Evolutionary conservation across 2,113 vertebrate genomes (phyloP), one percentile per base, ranked within the genome.

Genomic region (Geococcyx californianus): DNA sequence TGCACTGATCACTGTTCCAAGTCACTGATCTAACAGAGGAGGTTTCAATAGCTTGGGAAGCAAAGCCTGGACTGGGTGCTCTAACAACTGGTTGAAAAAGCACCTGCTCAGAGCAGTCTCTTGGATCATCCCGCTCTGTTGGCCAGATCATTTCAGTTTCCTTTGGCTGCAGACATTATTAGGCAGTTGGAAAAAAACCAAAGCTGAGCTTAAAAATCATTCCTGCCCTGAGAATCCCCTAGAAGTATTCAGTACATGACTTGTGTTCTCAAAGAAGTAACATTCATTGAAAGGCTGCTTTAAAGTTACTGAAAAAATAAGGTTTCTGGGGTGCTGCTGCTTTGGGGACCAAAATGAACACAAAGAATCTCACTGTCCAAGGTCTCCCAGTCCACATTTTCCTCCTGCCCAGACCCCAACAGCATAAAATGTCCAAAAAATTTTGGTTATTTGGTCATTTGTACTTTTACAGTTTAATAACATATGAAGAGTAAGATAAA

Each of bases 1-100:
- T n/a, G 56, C 66, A 64, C 70, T 96, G 93, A 95, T 96, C 95
- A 34, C 26, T 80, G 76, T 93, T 97, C 95, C 96, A 95, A 88
- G 62, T 34, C 94, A 66, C 67, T 63, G 94, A 97, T 96, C 96
- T 92, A 92, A 97, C 47, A 78, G 40, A 60, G 47, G 26, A 54
- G 13, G 45, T 44, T 84, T 74, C 63, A 64, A 16, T 18, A 45
- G 52, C 55, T 89, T 26, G 44, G 45, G 62, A 97, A 90, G 73
- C 42, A 87, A 86, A 76, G 58, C 11, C 54, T 34, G 29, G 23
- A 60, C 40, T 12, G 16, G 55, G n/a, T 58, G 5, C 13, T 63
- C 34, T 49, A 60, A 56, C 36, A 90, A 94, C 19, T 26, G 17
- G 7, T 13, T 63, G 54, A 51, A 87, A 93, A 93, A 63, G 33